Conservation (phyloP, 2,888 invertebrate species). For the Drosophila lacicola region DNA sequence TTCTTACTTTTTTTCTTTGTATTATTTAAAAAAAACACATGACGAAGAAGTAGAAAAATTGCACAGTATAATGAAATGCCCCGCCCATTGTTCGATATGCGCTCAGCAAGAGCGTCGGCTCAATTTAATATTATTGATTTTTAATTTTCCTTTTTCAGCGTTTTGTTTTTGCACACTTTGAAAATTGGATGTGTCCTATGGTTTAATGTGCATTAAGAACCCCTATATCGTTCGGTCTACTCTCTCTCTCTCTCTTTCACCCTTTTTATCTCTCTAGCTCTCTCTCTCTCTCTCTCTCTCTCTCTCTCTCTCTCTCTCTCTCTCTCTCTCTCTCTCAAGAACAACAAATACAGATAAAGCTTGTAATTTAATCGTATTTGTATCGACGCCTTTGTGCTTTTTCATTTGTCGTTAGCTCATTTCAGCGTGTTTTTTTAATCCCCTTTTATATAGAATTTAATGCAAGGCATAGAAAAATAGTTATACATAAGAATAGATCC, state of each 20-base stretch:
- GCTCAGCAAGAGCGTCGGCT: conserved; percentile 25
- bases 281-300: not conserved
- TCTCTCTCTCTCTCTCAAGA: conserved; percentile 4
- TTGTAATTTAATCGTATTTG: conserved; percentile 79
- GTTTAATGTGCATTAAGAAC: conserved; percentile 63
- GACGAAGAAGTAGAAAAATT: conserved; percentile 36
- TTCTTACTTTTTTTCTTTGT: conserved; percentile 71
- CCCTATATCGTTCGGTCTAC: not conserved
- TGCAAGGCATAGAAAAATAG: conserved; percentile 80
- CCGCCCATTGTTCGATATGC: conserved; percentile 26
- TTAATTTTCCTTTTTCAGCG: conserved; percentile 74
- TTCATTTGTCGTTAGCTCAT: conserved; percentile 46
- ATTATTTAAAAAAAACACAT: conserved; percentile 31
- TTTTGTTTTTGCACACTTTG: conserved; percentile 70
- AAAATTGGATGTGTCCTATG: conserved; percentile 59
- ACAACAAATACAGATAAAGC: conserved; percentile 58
- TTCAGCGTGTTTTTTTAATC: conserved; percentile 61
- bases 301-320: not conserved
- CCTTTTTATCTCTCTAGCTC: not conserved
- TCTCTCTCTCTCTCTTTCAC: not conserved
- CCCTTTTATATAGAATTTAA: conserved; percentile 58
- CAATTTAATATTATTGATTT: conserved; percentile 78
- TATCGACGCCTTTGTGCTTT: conserved; percentile 62
- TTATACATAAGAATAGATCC: conserved; percentile 43
- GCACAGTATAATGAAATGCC: conserved; percentile 36